Percentiles rank a stretch among this genome's conserved stretches.
phyloP scores from a whole-genome alignment of 2,113 vertebrate species.

The Haplotaxodon microlepis region DNA sequence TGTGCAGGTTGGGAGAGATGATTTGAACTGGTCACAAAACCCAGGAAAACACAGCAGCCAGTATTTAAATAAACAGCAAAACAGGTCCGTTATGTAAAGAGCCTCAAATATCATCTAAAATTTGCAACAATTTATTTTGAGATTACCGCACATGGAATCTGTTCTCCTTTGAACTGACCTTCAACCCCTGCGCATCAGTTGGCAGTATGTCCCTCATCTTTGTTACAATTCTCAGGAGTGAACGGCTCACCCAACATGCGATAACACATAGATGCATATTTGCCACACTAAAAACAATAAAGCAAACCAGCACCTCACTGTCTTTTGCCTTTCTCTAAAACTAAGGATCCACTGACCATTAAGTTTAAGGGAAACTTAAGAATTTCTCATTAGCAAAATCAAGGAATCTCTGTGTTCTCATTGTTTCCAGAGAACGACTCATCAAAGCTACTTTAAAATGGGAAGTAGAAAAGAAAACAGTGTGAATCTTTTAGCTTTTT shows the following conservation, averaged over 20 bases:
- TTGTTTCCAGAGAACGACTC: not conserved
- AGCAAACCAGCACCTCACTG: not conserved
- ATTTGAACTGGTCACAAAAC: not conserved
- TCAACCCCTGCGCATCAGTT: not conserved
- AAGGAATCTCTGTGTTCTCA: not conserved
- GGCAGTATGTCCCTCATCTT: accelerated
- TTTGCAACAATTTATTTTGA: not conserved
- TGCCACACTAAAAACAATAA: not conserved
- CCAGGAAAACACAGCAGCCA: not conserved
- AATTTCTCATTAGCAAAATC: not conserved
- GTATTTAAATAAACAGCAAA: accelerated
- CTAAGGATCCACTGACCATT: not conserved
- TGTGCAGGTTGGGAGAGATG: not conserved
- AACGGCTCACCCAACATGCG: not conserved
- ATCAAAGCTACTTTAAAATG: not conserved
- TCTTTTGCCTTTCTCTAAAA: accelerated
- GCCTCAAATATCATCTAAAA: not conserved
- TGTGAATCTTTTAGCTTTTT: not conserved
- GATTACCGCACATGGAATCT: not conserved
- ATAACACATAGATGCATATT: not conserved
- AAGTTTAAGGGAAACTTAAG: not conserved
- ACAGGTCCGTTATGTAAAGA: not conserved
- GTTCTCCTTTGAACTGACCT: not conserved
- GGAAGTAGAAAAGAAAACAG: not conserved
- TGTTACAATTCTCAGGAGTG: not conserved